These are phyloP conservation scores for Passerina amoena DNA, from an alignment of 2,113 vertebrate genomes.

Conservation along the genomic window DNA sequence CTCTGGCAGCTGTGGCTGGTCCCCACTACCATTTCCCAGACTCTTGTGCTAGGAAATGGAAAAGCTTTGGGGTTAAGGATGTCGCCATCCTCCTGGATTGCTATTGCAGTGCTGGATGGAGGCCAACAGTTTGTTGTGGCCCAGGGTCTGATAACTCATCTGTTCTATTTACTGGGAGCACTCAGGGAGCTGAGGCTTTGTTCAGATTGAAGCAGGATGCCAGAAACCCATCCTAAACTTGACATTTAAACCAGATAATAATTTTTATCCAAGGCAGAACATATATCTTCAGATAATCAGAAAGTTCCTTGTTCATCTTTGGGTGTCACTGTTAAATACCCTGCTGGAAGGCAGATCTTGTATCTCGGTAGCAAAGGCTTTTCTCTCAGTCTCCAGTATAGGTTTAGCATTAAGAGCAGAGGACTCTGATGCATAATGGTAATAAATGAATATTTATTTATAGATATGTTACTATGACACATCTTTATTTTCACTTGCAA, in stretches of 20 bases:
- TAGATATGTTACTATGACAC: background rate
- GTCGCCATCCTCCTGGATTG: background rate
- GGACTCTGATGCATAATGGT: background rate
- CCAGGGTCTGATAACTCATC: background rate
- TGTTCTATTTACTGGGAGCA: background rate
- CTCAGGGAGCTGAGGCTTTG: background rate
- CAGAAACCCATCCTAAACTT: background rate
- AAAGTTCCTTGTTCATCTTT: background rate
- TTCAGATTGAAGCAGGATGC: background rate
- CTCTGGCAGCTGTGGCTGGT: background rate
- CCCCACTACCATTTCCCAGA: background rate
- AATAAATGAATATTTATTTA: background rate
- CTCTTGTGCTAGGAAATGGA: background rate
- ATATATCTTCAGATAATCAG: background rate
- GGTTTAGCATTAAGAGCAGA: background rate
- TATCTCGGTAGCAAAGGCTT: background rate
- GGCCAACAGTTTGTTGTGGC: background rate
- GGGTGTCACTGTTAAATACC: background rate
- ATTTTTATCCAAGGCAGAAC: background rate
- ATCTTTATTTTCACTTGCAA: background rate
- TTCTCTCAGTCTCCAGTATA: background rate
- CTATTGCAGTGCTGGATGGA: background rate
- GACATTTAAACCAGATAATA: background rate
- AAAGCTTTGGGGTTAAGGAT: background rate
- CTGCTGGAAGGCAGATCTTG: background rate